Evolutionary conservation across 2,888 invertebrate genomes (phyloP).

Genomic region (Neuroscelio doddi): DNA sequence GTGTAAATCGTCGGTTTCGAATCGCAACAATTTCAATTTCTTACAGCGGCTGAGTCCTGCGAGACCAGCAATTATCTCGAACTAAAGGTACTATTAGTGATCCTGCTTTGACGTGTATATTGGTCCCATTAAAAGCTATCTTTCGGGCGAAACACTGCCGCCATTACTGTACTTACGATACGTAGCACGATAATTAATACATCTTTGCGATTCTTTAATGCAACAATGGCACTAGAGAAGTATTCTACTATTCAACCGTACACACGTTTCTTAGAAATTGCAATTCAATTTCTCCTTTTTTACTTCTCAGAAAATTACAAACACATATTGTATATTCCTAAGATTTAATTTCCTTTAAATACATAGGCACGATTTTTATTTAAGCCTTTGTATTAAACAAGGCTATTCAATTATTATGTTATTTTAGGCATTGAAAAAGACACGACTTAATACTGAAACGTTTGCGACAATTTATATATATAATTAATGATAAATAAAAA

Average conservation of each 20-base stretch:
- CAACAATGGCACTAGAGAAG: slow-evolving; percentile 26
- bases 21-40: slow-evolving; percentile 52
- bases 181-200: slow-evolving; percentile 60
- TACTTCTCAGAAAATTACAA: background rate
- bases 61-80: slow-evolving; percentile 60
- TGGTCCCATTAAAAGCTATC: slow-evolving; percentile 55
- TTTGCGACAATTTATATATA: too few species aligned
- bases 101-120: slow-evolving; percentile 56
- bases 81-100: slow-evolving; percentile 62
- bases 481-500: too few species aligned
- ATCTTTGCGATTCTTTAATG: slow-evolving; percentile 50
- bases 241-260: background rate
- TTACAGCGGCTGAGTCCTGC: slow-evolving; percentile 44
- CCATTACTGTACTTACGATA: slow-evolving; percentile 55
- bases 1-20: slow-evolving; percentile 48
- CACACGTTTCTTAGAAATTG: slow-evolving; percentile 1
- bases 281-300: background rate
- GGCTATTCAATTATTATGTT: too few species aligned
- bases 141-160: slow-evolving; percentile 41
- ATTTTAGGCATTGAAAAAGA: too few species aligned
- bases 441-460: too few species aligned
- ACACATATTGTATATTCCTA: background rate
- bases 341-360: background rate
- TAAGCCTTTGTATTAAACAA: too few species aligned
- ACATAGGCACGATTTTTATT: too few species aligned